Conservation (phyloP, 1,140 invertebrate genomes). For the Atta cephalotes region DNA sequence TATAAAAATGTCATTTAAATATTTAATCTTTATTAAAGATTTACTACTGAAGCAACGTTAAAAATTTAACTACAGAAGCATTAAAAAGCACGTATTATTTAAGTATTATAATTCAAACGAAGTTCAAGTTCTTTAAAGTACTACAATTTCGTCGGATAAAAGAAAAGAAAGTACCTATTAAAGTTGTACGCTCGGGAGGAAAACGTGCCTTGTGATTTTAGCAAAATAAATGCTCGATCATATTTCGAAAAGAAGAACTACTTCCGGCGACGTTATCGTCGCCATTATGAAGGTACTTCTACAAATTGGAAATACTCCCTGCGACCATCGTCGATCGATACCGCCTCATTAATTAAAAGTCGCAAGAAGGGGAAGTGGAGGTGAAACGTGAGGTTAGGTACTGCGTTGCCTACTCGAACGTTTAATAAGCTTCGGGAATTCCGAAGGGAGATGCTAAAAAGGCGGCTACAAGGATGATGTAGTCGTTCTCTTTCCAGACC, state of each 20-base stretch:
- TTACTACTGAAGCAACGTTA: no score
- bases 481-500: conserved; percentile 8
- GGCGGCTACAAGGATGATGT: conserved; percentile 49
- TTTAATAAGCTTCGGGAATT: conserved; percentile 64
- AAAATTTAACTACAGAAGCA: no score
- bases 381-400: conserved; percentile 26
- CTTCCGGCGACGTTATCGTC: conserved; percentile 46
- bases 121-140: not conserved
- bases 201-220: conserved; percentile 31
- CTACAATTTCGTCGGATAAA: not conserved
- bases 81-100: not conserved
- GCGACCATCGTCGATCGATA: conserved; percentile 60
- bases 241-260: conserved; percentile 46
- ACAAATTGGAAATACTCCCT: conserved; percentile 49
- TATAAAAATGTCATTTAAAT: not conserved
- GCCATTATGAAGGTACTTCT: conserved; percentile 55
- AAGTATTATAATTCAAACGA: not conserved
- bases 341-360: conserved; percentile 65
- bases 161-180: not conserved
- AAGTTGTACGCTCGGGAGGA: not conserved
- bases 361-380: conserved; percentile 19
- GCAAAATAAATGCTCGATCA: conserved; percentile 40
- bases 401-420: conserved; percentile 57
- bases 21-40: no score
- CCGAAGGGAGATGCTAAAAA: conserved; percentile 57